These are phyloP conservation scores for Campopleginae sp. DNA, from an alignment of 2,888 invertebrate species.

Conservation along the genomic window DNA sequence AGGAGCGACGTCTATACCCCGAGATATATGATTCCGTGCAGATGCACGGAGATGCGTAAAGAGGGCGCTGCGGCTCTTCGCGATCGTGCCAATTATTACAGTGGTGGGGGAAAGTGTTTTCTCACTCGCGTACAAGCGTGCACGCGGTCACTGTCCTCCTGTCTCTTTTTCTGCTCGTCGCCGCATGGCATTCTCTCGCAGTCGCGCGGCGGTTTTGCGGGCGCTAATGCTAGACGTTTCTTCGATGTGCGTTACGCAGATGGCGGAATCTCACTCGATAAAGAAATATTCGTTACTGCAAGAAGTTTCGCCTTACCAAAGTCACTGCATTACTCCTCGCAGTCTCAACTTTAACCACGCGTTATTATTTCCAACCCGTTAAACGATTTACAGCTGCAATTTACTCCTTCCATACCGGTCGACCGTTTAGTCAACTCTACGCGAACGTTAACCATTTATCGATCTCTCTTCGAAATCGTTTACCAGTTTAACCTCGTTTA, in stretches of 20 bases:
- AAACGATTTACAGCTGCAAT: neutral
- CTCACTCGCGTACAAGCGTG: slow-evolving; percentile 30
- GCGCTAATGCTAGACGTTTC: neutral
- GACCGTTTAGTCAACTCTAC: neutral
- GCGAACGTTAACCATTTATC: neutral
- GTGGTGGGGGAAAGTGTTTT: slow-evolving; percentile 8
- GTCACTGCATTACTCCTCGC: neutral
- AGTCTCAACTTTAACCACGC: neutral
- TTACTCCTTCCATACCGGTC: neutral
- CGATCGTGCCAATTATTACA: neutral
- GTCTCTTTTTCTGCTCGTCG: neutral
- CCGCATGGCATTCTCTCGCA: neutral
- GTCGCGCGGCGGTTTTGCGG: slow-evolving; percentile 1
- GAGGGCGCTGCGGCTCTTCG: neutral
- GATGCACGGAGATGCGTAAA: neutral
- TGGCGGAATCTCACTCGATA: neutral
- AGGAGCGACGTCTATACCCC: slow-evolving; percentile 5
- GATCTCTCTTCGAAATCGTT: neutral
- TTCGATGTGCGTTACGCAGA: neutral
- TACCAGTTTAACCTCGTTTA: neutral
- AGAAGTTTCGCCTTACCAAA: slow-evolving; percentile 4
- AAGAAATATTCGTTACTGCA: slow-evolving; percentile 3
- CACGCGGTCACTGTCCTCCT: slow-evolving; percentile 42
- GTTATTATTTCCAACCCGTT: neutral
- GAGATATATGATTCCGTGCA: neutral